A percentile compares a stretch with the other conserved stretches of the same genome.
phyloP scores from a whole-genome alignment of 2,888 invertebrate species.

The Ramazzottius varieornatus region DNA sequence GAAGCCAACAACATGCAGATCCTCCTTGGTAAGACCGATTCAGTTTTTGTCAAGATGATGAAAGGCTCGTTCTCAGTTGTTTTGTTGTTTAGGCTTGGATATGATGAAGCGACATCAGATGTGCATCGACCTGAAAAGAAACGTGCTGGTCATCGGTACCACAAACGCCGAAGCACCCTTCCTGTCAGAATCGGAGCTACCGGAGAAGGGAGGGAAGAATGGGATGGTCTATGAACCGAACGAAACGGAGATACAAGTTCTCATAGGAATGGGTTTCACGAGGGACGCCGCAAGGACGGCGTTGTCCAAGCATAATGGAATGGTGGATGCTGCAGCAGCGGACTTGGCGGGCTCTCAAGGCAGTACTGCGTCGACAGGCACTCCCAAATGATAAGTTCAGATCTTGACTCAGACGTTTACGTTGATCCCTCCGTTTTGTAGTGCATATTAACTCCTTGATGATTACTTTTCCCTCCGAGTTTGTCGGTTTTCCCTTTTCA shows the following conservation, averaged over 20 bases:
- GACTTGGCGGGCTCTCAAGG: background rate
- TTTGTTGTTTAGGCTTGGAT: no score
- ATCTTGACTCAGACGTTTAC: no score
- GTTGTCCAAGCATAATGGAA: background rate
- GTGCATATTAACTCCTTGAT: background rate
- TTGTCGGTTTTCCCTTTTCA: no score
- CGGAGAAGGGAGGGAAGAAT: constrained; percentile 26
- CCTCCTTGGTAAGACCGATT: no score
- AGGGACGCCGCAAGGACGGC: background rate
- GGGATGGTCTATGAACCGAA: background rate
- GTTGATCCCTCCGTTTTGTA: background rate
- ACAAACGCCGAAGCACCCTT: constrained; percentile 72
- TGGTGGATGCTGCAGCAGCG: background rate
- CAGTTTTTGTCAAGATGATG: no score
- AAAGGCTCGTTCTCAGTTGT: no score
- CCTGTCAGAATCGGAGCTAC: constrained; percentile 48
- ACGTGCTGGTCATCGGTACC: constrained; percentile 67
- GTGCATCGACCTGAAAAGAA: constrained; percentile 58
- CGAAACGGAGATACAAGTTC: background rate
- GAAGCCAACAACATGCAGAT: constrained; percentile 96
- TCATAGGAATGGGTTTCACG: background rate
- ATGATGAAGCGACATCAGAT: constrained; percentile 91
- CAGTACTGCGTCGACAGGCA: background rate
- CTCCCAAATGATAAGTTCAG: background rate
- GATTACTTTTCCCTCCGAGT: no score